Base-by-base conservation (phyloP, 2,888 invertebrate genomes). In the Drosophila paranaensis region DNA sequence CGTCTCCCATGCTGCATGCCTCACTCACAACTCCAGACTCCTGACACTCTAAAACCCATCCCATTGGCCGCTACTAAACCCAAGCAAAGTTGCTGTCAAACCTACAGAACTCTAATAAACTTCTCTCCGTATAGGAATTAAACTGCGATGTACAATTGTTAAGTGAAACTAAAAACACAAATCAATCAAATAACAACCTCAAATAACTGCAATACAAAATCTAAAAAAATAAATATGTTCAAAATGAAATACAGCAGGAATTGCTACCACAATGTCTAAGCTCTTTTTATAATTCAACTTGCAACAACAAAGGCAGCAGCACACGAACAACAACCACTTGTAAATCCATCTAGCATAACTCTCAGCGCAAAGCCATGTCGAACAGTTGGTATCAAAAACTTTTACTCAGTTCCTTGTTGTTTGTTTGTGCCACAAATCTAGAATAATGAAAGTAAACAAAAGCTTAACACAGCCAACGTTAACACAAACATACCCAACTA, bases 121-220 rank as follows among this genome's bases (percentile, higher is more conserved):
- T 82, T 82, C 64, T 88, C 70, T 77, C 75, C 83, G 75, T 89
- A 78, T 89, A 92, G 92, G 92, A 90, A 90, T 79, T 91, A 91
- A 92, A 89, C 90, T 91, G 89, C 92, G 92, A 92, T 91, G 88
- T 92, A 91, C 82, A 90, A 90, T 87, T 87, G 77, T 89, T 91
- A 89, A 92, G 91, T 81, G 80, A 87, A 83, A 86, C 57, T 68
- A 73, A 82, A 76, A 73, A 68, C 46, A 54, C 67, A 33, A 33
- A 20, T 16, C 43, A 56, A 33, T 55, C 11, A 51, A 51, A 56
- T 20, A 56, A 46, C 45, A 71, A 71, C n/a, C 50, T 58, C 43
- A 63, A 62, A 48, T 62, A 69, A 67, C 45, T 42, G 62, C 61
- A 67, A 69, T 39, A 50, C 46, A 68, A 67, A 50, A 25, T 54